These are phyloP conservation scores for Bettongia penicillata DNA, from an alignment of 2,113 vertebrate species.

Conservation along the genomic window DNA sequence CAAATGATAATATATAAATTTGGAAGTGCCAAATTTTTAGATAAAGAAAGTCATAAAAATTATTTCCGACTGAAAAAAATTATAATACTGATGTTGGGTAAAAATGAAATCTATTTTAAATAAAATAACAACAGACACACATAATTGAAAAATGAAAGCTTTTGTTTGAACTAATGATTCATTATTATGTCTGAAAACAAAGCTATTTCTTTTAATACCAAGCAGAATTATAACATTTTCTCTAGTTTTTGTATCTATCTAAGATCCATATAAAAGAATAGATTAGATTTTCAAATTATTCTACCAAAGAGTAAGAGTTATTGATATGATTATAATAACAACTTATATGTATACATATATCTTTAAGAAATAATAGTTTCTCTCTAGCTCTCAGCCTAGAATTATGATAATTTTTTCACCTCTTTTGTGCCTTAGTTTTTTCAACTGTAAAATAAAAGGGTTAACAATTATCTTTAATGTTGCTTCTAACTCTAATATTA, in stretches of 20 bases:
- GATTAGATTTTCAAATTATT: neutral
- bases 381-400: neutral
- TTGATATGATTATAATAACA: neutral
- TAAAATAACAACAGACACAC: slow-evolving; percentile 3
- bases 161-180: slow-evolving; percentile 29
- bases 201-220: slow-evolving; percentile 52
- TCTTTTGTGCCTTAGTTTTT: neutral
- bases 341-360: neutral
- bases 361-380: neutral
- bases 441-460: neutral
- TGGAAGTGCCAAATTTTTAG: neutral
- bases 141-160: slow-evolving; percentile 25
- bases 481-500: neutral
- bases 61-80: slow-evolving; percentile 13
- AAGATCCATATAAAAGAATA: neutral
- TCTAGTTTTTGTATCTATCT: neutral
- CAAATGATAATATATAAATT: neutral
- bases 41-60: slow-evolving; percentile 32
- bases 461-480: neutral
- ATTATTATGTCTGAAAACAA: slow-evolving; percentile 31
- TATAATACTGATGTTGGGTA: neutral
- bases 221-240: neutral
- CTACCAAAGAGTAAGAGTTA: neutral
- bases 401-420: neutral
- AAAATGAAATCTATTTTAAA: slow-evolving; percentile 38